phyloP scores from a whole-genome alignment of 2,888 invertebrate genomes.

The Eumacrocentrus americanus region DNA sequence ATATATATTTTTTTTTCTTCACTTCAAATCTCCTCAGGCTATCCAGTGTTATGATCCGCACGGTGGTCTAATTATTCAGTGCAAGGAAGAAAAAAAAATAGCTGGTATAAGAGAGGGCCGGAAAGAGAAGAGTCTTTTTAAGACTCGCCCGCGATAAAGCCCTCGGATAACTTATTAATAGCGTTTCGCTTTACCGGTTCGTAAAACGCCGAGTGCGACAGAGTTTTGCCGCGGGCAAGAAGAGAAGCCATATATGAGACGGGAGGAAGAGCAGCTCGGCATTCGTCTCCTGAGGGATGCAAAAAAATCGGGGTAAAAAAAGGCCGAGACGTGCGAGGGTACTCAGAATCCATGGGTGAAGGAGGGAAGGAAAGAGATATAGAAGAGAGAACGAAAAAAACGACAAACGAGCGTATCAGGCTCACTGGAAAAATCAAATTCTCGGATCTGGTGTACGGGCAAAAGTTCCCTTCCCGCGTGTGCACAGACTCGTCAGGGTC shows the following conservation, averaged over 20 bases:
- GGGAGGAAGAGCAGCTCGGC: not conserved
- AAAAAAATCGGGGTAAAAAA: slow-evolving; percentile 10
- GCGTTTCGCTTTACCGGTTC: slow-evolving; percentile 20
- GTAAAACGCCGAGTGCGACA: slow-evolving; percentile 21
- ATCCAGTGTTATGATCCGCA: slow-evolving; percentile 14
- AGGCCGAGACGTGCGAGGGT: not conserved
- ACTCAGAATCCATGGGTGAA: not conserved
- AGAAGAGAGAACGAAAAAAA: not conserved
- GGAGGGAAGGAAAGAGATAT: not conserved
- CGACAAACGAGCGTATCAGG: slow-evolving; percentile 9
- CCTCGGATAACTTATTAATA: slow-evolving; percentile 24
- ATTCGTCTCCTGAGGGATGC: slow-evolving; percentile 24
- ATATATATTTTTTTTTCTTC: slow-evolving; percentile 11
- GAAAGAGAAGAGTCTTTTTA: slow-evolving; percentile 21
- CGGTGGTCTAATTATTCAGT: slow-evolving; percentile 30
- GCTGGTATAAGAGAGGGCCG: slow-evolving; percentile 30
- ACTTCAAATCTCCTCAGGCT: slow-evolving; percentile 6
- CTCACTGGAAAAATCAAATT: slow-evolving; percentile 43
- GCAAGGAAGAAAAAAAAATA: slow-evolving; percentile 8
- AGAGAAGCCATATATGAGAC: slow-evolving; percentile 9
- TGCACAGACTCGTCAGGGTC: not conserved
- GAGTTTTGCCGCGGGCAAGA: slow-evolving; percentile 20
- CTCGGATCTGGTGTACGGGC: slow-evolving; percentile 32
- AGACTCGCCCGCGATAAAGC: slow-evolving; percentile 22
- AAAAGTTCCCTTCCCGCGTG: not conserved